A percentile compares a stretch with the other conserved stretches of the same genome.
phyloP scores from a whole-genome alignment of 2,888 invertebrate species.

The Glaucopsyche alexis region DNA sequence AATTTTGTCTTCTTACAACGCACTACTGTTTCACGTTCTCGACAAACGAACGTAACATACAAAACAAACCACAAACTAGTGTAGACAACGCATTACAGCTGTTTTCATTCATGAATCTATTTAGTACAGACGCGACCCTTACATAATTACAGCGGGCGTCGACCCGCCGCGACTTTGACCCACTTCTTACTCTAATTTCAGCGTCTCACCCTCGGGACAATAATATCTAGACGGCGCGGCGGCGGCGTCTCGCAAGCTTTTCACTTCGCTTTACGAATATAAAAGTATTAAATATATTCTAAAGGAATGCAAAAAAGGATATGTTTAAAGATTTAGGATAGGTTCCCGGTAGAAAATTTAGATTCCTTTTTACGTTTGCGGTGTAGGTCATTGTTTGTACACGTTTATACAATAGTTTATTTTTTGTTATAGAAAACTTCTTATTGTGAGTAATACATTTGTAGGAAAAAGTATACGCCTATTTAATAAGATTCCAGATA shows the following conservation, averaged over 20 bases:
- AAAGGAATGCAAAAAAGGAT: background rate
- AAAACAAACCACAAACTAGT: constrained; percentile 1
- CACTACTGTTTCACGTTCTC: too few species aligned
- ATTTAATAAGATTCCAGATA: too few species aligned
- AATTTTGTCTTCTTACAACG: too few species aligned
- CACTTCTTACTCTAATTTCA: constrained; percentile 74
- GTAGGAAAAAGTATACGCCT: too few species aligned
- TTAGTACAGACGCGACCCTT: constrained; percentile 55
- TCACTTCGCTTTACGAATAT: background rate
- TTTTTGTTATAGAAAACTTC: too few species aligned
- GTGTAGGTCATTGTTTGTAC: background rate
- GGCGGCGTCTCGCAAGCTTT: constrained; percentile 30
- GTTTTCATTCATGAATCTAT: constrained; percentile 31
- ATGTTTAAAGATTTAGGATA: too few species aligned
- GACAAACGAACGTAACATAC: background rate
- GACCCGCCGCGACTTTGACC: constrained; percentile 73
- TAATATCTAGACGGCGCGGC: constrained; percentile 43
- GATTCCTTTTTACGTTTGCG: background rate
- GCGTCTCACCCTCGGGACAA: constrained; percentile 64
- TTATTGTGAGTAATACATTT: too few species aligned
- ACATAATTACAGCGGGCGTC: constrained; percentile 70
- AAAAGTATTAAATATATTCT: background rate
- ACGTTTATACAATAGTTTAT: too few species aligned
- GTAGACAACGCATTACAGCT: constrained; percentile 8
- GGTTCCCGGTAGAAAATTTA: background rate